Evolutionary conservation across 2,888 invertebrate genomes (phyloP), one percentile per base, ranked within the genome.

Genomic region (Zaprionus lineosus): DNA sequence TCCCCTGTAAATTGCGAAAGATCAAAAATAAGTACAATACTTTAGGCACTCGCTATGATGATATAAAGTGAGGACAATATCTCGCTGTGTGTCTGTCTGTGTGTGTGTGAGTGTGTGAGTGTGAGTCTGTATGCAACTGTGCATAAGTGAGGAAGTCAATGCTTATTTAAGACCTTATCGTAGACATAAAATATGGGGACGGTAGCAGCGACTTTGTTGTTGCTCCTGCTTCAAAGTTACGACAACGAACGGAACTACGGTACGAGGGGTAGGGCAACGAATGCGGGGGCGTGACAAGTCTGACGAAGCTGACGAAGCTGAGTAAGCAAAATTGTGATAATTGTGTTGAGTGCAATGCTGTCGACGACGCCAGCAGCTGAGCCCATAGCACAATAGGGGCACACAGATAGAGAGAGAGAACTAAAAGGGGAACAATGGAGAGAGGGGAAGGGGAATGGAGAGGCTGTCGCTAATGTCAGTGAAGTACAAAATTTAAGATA

Each of bases 1-100:
- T 92, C 92, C 85, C 91, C 92, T 86, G 76, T 37, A 61, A 69
- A 55, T 63, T 48, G 61, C 65, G 52, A 66, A 74, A 62, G 37
- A 68, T 51, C 51, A 43, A 47, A 51, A 59, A 69, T 60, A 58
- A 61, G 55, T 52, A 67, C 43, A 37, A 73, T 29, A 64, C 33
- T 50, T 29, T 59, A 60, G 52, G 66, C 53, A 21, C 43, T 50
- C 43, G 34, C 21, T 39, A 58, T 44, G 33, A 64, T 62, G 53
- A 63, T 64, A 58, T 37, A 63, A 62, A 65, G 41, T 55, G 26
- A 28, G 24, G 3, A 9, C n/a, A n/a, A n/a, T 37, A 7, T 36
- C 15, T 18, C 9, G 5, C n/a, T 39, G 6, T 46, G 11, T 50
- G 3, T 37, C 4, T 34, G 1, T 41, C n/a, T 16, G 9, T 46